These are phyloP conservation scores for Apeira syringaria DNA, from an alignment of 2,888 invertebrate genomes.

Conservation along the genomic window DNA sequence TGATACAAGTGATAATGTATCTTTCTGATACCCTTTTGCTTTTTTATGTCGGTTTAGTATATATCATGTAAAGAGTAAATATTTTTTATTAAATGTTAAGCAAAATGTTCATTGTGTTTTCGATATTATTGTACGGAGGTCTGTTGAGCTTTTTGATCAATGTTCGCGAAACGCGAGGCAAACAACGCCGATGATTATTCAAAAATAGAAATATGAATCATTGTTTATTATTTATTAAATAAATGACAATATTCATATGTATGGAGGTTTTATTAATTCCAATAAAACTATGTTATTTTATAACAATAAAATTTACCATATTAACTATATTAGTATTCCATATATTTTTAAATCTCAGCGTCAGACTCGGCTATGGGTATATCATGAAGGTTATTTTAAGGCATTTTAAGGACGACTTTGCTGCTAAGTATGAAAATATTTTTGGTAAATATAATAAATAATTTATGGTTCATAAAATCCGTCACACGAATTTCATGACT, in stretches of 20 bases:
- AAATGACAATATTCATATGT: conserved; percentile 68
- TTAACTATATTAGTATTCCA: too few species aligned
- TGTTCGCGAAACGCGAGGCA: conserved; percentile 59
- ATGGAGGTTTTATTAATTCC: conserved; percentile 26
- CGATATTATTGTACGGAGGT: conserved; percentile 41
- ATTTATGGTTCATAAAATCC: too few species aligned
- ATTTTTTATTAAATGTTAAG: conserved; percentile 34
- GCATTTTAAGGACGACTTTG: too few species aligned
- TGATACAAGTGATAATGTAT: too few species aligned
- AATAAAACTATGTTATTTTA: not conserved
- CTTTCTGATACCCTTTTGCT: too few species aligned
- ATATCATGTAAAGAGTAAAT: conserved; percentile 42
- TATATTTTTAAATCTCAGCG: too few species aligned
- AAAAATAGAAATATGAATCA: conserved; percentile 49
- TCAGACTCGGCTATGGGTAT: too few species aligned
- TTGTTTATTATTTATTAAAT: conserved; percentile 63
- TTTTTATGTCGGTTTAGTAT: not conserved
- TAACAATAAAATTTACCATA: too few species aligned
- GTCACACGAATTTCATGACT: too few species aligned
- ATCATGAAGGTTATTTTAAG: too few species aligned
- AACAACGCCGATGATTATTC: conserved; percentile 55
- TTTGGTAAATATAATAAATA: too few species aligned
- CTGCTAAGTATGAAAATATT: too few species aligned
- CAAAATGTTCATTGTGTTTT: conserved; percentile 35
- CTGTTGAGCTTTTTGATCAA: conserved; percentile 69